phyloP scores from a whole-genome alignment of 2,888 invertebrate species.

The Allophyes oxyacanthae region DNA sequence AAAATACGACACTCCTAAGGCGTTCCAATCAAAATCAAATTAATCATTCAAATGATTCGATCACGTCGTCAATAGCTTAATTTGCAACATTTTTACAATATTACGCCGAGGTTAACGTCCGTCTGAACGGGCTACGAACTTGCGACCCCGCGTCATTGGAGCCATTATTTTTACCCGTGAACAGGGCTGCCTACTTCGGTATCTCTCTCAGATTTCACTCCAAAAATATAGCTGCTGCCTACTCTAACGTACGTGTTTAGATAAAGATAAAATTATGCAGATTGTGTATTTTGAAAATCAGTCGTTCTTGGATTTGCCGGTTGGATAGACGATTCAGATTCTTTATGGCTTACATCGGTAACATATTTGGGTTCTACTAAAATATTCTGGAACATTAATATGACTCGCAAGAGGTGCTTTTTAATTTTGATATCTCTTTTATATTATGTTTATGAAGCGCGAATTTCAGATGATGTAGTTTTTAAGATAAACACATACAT shows the following conservation, averaged over 20 bases:
- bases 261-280: conserved; percentile 13
- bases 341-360: conserved; percentile 1
- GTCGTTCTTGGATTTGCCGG: conserved; percentile 5
- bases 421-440: too few relatives aligned
- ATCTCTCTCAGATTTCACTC: conserved; percentile 41
- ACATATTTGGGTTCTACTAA: background rate
- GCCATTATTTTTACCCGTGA: conserved; percentile 62
- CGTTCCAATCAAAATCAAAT: conserved; percentile 28
- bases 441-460: too few relatives aligned
- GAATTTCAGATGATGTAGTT: too few relatives aligned
- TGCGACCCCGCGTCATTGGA: conserved; percentile 68
- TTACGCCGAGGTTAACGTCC: conserved; percentile 67
- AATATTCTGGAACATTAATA: too few relatives aligned
- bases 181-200: conserved; percentile 44
- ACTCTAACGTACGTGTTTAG: conserved; percentile 7
- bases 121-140: conserved; percentile 68
- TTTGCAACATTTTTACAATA: conserved; percentile 57
- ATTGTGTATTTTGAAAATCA: conserved; percentile 14
- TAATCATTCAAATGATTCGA: conserved; percentile 34
- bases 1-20: conserved; percentile 12
- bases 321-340: conserved; percentile 10
- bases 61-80: conserved; percentile 16
- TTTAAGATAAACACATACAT: too few relatives aligned
- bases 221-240: conserved; percentile 13
- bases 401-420: too few relatives aligned